Evolutionary conservation across 1,140 invertebrate species (phyloP).

Genomic region (Pogonomyrmex californicus): DNA sequence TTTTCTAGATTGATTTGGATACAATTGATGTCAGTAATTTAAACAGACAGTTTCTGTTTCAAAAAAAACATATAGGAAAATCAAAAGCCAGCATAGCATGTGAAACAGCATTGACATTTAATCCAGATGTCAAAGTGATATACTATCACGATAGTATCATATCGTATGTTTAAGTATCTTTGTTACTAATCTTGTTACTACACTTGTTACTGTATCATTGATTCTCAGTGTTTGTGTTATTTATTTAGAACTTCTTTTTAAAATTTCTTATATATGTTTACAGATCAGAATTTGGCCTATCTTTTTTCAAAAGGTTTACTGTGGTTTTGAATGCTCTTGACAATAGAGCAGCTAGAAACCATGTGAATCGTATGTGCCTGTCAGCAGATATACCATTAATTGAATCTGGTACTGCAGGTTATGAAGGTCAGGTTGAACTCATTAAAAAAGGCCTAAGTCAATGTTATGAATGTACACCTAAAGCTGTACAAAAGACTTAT

Average conservation of each 20-base stretch:
- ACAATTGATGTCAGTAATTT: slow-evolving; percentile 99
- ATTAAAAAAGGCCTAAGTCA: slow-evolving; percentile 96
- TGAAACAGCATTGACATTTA: slow-evolving; percentile 95
- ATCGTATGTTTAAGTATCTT: slow-evolving; percentile 89
- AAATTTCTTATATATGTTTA: slow-evolving; percentile 79
- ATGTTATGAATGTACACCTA: slow-evolving; percentile 99
- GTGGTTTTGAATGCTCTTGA: slow-evolving; percentile 99
- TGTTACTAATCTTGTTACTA: background rate
- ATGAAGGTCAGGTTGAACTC: slow-evolving; percentile 96
- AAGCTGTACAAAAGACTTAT: slow-evolving; percentile 96
- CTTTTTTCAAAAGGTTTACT: slow-evolving; percentile 97
- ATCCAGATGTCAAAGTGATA: slow-evolving; percentile 95
- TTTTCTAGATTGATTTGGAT: slow-evolving; percentile 98
- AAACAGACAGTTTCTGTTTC: slow-evolving; percentile 99
- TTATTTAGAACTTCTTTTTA: too few relatives aligned
- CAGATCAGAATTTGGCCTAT: slow-evolving; percentile 95
- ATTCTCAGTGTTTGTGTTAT: too few relatives aligned
- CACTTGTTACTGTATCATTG: too few relatives aligned
- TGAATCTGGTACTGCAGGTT: slow-evolving; percentile 99
- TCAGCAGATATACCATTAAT: slow-evolving; percentile 97
- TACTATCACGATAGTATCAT: slow-evolving; percentile 98
- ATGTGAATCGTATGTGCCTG: slow-evolving; percentile 99
- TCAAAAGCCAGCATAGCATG: slow-evolving; percentile 96
- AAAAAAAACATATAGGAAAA: slow-evolving; percentile 99
- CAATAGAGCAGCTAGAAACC: slow-evolving; percentile 97